Percentiles rank a stretch among this genome's conserved stretches.
These are phyloP conservation scores for Daktulosphaira vitifoliae DNA, from an alignment of 1,140 invertebrate species.

Conservation along the genomic window DNA sequence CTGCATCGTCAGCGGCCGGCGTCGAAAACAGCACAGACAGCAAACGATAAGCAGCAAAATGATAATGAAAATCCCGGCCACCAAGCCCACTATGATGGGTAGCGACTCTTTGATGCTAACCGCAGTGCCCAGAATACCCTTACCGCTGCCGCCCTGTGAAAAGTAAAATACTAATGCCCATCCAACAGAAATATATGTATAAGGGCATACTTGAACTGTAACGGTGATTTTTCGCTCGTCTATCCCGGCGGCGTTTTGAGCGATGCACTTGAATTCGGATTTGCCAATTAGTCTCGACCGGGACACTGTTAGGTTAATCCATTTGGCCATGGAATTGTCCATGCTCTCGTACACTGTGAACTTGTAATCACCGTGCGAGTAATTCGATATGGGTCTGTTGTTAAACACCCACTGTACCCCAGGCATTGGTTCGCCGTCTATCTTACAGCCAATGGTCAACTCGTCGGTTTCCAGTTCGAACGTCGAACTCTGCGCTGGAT, in stretches of 20 bases:
- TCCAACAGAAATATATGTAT: no score
- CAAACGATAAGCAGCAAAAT: slow-evolving; percentile 37
- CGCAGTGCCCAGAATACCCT: slow-evolving; percentile 47
- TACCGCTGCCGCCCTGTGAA: slow-evolving; percentile 39
- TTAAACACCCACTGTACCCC: slow-evolving; percentile 66
- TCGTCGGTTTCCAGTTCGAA: slow-evolving; percentile 52
- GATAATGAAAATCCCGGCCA: slow-evolving; percentile 34
- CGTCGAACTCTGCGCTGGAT: slow-evolving; percentile 43
- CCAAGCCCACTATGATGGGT: slow-evolving; percentile 44
- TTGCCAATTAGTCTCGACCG: slow-evolving; percentile 60
- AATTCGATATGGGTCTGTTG: slow-evolving; percentile 52
- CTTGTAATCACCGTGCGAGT: slow-evolving; percentile 47
- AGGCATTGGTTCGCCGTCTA: slow-evolving; percentile 64
- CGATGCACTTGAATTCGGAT: slow-evolving; percentile 80
- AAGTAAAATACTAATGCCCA: slow-evolving; percentile 8
- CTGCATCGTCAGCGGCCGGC: background rate
- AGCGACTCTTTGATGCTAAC: slow-evolving; percentile 47
- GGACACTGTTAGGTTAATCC: slow-evolving; percentile 69
- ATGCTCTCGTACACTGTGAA: slow-evolving; percentile 42
- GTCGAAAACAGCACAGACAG: slow-evolving; percentile 35
- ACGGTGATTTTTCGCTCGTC: slow-evolving; percentile 65
- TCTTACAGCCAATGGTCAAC: slow-evolving; percentile 65
- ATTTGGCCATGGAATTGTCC: slow-evolving; percentile 45
- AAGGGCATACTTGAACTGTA: slow-evolving; percentile 46
- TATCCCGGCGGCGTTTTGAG: slow-evolving; percentile 72